Percentiles rank a stretch among this genome's conserved stretches.
These are phyloP conservation scores for Heliconius cydno DNA, from an alignment of 2,888 invertebrate species.

Conservation along the genomic window DNA sequence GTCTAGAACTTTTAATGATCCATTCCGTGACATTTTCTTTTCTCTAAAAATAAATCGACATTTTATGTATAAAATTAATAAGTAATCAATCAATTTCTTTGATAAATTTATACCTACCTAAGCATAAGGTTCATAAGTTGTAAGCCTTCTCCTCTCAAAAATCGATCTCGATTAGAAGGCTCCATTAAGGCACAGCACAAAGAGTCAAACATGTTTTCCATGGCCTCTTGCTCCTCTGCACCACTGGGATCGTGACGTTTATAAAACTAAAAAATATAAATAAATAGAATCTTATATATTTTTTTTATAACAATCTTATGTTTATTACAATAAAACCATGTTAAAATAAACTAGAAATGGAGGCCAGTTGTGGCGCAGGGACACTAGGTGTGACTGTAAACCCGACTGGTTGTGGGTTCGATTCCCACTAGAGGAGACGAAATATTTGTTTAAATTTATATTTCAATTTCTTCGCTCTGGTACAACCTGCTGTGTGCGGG, in stretches of 20 bases:
- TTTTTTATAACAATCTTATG: no score
- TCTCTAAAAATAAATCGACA: conserved; percentile 79
- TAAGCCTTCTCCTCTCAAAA: conserved; percentile 97
- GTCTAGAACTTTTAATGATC: conserved; percentile 98
- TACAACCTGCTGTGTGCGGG: no score
- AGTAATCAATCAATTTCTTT: neutral
- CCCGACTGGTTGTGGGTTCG: no score
- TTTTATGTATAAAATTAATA: neutral
- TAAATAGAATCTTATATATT: neutral
- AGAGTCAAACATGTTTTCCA: conserved; percentile 99
- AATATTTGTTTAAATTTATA: no score
- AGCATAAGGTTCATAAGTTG: conserved; percentile 99
- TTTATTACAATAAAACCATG: no score
- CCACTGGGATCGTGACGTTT: conserved; percentile 96
- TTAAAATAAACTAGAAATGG: no score
- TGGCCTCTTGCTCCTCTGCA: conserved; percentile 97
- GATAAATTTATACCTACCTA: conserved; percentile 74
- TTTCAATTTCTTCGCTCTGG: no score
- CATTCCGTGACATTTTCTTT: conserved; percentile 97
- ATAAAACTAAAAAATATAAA: conserved; percentile 88
- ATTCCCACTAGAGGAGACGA: no score
- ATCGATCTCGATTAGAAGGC: conserved; percentile 93
- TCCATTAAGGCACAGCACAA: conserved; percentile 97
- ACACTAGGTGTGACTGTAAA: no score
- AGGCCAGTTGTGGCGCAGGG: no score